These are phyloP conservation scores for Heloderma charlesbogerti DNA, from an alignment of 2,113 vertebrate genomes.

Conservation along the genomic window DNA sequence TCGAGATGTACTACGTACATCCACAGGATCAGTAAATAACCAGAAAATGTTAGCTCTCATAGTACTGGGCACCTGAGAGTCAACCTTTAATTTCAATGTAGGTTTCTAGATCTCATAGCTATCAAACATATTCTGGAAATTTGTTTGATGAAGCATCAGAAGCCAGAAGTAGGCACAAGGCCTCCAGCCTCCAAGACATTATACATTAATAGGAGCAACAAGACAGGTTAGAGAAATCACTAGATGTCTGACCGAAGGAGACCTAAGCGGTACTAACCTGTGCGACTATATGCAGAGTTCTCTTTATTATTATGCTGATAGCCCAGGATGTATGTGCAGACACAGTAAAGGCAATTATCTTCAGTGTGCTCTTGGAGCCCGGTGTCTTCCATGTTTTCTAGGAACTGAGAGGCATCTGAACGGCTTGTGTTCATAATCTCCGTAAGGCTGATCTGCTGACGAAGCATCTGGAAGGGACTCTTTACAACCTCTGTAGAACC, in stretches of 20 bases:
- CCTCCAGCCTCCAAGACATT: background rate
- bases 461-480: slow-evolving; percentile 86
- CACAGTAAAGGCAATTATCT: slow-evolving; percentile 97
- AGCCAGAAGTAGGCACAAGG: background rate
- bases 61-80: background rate
- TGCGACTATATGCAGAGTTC: slow-evolving; percentile 84
- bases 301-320: slow-evolving; percentile 86
- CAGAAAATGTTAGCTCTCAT: background rate
- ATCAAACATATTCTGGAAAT: background rate
- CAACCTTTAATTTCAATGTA: background rate
- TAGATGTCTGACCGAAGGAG: background rate
- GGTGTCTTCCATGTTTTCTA: slow-evolving; percentile 91
- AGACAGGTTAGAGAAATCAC: background rate
- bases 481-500: slow-evolving; percentile 79
- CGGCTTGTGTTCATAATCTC: slow-evolving; percentile 93
- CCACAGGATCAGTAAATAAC: background rate
- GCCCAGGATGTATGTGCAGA: slow-evolving; percentile 89
- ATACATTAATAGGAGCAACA: background rate
- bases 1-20: background rate
- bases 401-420: slow-evolving; percentile 85
- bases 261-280: slow-evolving; percentile 80
- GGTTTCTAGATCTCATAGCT: background rate
- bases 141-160: background rate
- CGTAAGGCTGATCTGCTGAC: slow-evolving; percentile 96
- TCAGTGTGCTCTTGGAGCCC: slow-evolving; percentile 95